A percentile compares a stretch with the other conserved stretches of the same genome.
Conservation (phyloP, 2,113 vertebrate species). For the Tachysurus vachellii region DNA sequence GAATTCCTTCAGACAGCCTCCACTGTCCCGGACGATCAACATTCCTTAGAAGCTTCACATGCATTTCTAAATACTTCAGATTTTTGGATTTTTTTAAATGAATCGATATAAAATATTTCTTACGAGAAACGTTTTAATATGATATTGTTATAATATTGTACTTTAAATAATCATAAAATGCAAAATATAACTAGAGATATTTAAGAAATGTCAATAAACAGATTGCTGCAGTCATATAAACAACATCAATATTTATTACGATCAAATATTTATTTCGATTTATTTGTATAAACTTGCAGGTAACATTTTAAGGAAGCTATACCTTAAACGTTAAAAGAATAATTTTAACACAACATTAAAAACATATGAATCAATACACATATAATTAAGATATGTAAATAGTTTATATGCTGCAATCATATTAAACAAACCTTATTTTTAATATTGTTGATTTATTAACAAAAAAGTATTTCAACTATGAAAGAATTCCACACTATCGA, state of each 20-base stretch:
- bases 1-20: constrained; percentile 1
- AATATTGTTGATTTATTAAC: not conserved
- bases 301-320: not conserved
- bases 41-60: not conserved
- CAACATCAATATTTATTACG: not conserved
- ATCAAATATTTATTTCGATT: not conserved
- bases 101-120: not conserved
- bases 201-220: not conserved
- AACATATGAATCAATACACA: no score
- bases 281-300: not conserved
- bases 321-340: not conserved
- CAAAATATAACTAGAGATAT: not conserved
- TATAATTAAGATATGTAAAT: not conserved
- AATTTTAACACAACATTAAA: not conserved
- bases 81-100: not conserved
- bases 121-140: not conserved
- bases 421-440: not conserved
- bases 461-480: no score
- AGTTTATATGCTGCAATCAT: not conserved
- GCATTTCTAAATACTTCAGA: not conserved
- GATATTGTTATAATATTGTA: not conserved
- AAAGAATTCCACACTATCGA: not conserved
- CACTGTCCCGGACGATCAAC: not conserved
- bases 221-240: not conserved
- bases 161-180: not conserved